phyloP scores from a whole-genome alignment of 2,888 invertebrate genomes.

The Melinaea marsaeus region DNA sequence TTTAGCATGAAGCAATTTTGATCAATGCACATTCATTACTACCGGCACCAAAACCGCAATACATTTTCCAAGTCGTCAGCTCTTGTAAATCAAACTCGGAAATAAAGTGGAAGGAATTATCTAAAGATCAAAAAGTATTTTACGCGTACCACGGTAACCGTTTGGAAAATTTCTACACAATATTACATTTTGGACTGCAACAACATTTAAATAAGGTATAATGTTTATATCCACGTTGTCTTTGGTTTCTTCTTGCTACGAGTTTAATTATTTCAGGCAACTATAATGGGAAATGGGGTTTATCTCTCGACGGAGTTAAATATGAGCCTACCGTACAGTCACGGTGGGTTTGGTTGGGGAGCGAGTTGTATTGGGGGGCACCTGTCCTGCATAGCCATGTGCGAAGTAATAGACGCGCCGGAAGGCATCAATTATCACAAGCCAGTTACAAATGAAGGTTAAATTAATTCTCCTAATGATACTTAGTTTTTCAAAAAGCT shows the following conservation, averaged over 20 bases:
- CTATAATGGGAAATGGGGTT: constrained; percentile 84
- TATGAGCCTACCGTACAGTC: constrained; percentile 84
- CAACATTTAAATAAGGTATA: constrained; percentile 82
- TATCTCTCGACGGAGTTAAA: constrained; percentile 86
- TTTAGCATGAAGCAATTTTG: constrained; percentile 77
- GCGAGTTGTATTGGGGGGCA: constrained; percentile 86
- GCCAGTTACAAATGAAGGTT: constrained; percentile 59
- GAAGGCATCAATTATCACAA: constrained; percentile 78
- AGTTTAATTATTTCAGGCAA: constrained; percentile 62
- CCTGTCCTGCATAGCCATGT: constrained; percentile 86
- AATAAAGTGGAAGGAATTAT: constrained; percentile 77
- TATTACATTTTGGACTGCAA: constrained; percentile 86
- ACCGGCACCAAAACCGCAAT: constrained; percentile 76
- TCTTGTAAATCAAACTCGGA: constrained; percentile 76
- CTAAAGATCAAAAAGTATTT: constrained; percentile 76
- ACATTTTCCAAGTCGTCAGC: constrained; percentile 82
- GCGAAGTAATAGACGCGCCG: constrained; percentile 87
- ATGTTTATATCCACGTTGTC: neutral
- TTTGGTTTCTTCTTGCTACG: constrained; percentile 5
- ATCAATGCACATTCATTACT: constrained; percentile 67
- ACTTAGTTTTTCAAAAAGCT: neutral
- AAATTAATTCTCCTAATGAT: constrained; percentile 22
- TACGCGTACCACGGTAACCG: constrained; percentile 89
- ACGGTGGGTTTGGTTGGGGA: constrained; percentile 86
- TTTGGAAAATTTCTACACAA: constrained; percentile 89